Percentiles rank a stretch among this genome's conserved stretches.
Conservation (phyloP, 2,888 invertebrate species). For the Heliconius hortense region DNA sequence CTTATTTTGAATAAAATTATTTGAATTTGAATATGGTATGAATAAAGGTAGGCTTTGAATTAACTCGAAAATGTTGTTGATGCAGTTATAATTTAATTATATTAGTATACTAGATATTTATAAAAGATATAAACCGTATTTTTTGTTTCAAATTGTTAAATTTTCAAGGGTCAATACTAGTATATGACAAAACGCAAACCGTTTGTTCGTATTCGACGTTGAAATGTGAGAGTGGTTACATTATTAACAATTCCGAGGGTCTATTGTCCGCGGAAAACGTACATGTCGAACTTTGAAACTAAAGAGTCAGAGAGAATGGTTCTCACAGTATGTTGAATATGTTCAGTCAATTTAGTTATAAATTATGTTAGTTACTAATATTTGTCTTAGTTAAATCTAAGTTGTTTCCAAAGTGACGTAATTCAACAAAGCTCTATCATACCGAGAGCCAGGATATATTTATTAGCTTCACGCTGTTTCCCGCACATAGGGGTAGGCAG, state of each 20-base stretch:
- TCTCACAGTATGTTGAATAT: not conserved
- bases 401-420: not conserved
- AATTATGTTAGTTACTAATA: not conserved
- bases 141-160: not conserved
- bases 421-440: too few relatives aligned
- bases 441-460: too few relatives aligned
- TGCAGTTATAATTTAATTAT: too few relatives aligned
- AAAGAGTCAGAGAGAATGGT: not conserved
- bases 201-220: not conserved
- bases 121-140: not conserved
- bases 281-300: not conserved
- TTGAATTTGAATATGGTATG: too few relatives aligned
- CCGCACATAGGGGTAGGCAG: too few relatives aligned
- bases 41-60: too few relatives aligned
- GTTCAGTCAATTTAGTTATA: constrained; percentile 7
- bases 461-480: too few relatives aligned
- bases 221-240: constrained; percentile 1
- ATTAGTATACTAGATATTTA: too few relatives aligned
- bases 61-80: too few relatives aligned
- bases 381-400: too few relatives aligned
- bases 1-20: too few relatives aligned
- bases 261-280: constrained; percentile 16
- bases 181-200: not conserved
- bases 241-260: not conserved
- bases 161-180: not conserved